Conservation (phyloP, 2,113 vertebrate genomes). For the Mormyrus iriodes region DNA sequence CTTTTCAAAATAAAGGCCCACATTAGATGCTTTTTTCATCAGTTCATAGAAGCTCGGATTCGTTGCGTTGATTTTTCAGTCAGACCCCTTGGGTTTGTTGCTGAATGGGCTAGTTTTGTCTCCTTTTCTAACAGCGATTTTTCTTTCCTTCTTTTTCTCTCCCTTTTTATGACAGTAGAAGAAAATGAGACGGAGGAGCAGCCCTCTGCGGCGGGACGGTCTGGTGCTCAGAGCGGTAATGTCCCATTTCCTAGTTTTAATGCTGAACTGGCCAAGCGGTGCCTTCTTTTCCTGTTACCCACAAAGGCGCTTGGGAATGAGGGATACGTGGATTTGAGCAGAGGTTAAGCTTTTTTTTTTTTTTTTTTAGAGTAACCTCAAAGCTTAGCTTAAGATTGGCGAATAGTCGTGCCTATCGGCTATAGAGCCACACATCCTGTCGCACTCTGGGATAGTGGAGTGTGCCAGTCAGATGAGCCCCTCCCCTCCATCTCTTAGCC, state of each 20-base stretch:
- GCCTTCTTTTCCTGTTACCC: neutral
- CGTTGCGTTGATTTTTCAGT: neutral
- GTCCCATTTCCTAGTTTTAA: conserved; percentile 56
- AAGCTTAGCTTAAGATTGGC: neutral
- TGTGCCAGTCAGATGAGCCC: conserved; percentile 56
- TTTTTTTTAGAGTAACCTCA: neutral
- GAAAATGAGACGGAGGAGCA: conserved; percentile 81
- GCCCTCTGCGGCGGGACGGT: conserved; percentile 68
- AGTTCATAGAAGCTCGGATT: neutral
- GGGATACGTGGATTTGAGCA: neutral
- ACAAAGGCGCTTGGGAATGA: neutral
- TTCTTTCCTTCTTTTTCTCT: conserved; percentile 47
- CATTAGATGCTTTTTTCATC: neutral
- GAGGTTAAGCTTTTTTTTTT: neutral
- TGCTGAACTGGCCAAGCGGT: neutral
- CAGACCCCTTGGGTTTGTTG: neutral
- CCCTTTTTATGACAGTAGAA: conserved; percentile 78
- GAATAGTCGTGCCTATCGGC: neutral
- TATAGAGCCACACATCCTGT: neutral
- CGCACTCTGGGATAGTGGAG: neutral
- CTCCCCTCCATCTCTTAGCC: conserved; percentile 50
- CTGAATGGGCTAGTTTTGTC: neutral
- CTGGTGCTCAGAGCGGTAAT: conserved; percentile 77
- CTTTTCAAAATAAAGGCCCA: neutral
- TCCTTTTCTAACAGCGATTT: conserved; percentile 24